These are phyloP conservation scores for Drosophila paulistorum DNA, from an alignment of 1,140 invertebrate species.

Conservation along the genomic window DNA sequence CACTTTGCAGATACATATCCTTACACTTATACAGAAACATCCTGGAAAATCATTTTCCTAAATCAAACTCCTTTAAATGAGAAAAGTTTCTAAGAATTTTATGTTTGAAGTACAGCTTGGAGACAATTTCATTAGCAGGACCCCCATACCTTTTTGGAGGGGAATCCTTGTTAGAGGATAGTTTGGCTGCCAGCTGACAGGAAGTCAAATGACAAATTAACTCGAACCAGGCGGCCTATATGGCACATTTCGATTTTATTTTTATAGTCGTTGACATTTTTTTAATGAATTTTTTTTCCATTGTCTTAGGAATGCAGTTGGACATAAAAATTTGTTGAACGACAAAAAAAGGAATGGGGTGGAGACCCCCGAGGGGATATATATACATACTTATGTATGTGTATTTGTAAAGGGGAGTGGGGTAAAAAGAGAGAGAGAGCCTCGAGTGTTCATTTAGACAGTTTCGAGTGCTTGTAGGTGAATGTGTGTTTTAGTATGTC, in stretches of 20 bases:
- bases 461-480: slow-evolving; percentile 39
- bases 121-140: slow-evolving; percentile 3
- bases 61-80: no score
- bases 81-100: not conserved
- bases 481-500: slow-evolving; percentile 27
- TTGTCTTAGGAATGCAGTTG: slow-evolving; percentile 19
- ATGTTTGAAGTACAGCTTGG: not conserved
- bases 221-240: slow-evolving; percentile 27
- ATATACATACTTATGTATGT: no score
- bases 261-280: slow-evolving; percentile 63
- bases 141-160: not conserved
- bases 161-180: not conserved
- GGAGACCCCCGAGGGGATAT: not conserved
- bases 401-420: not conserved
- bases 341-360: not conserved
- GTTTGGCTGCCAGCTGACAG: slow-evolving; percentile 68
- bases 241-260: slow-evolving; percentile 49
- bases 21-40: no score
- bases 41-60: no score
- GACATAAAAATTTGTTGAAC: slow-evolving; percentile 36
- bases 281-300: slow-evolving; percentile 54
- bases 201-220: slow-evolving; percentile 81
- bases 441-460: slow-evolving; percentile 47
- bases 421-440: not conserved
- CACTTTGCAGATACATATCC: no score